Evolutionary conservation across 2,888 invertebrate genomes (phyloP).

Genomic region (Monopis laevigella): DNA sequence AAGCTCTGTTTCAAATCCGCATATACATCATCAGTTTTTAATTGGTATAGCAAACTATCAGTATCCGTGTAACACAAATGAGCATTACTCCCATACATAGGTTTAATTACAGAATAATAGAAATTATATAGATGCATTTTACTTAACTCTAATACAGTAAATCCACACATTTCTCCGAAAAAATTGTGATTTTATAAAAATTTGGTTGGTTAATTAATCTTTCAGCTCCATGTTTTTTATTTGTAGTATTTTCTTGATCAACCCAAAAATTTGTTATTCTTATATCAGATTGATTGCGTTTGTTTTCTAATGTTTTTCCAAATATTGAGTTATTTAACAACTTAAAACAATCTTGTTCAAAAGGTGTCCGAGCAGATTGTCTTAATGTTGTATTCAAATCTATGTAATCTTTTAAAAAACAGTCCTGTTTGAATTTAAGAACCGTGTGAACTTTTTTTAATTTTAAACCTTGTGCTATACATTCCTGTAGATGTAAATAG

Average conservation of each 20-base stretch:
- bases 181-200: conserved; percentile 14
- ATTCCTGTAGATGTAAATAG: conserved; percentile 12
- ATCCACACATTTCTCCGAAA: too few relatives aligned
- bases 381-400: conserved; percentile 2
- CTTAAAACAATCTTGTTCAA: conserved; percentile 11
- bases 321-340: conserved; percentile 14
- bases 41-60: too few relatives aligned
- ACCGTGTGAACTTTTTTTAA: neutral
- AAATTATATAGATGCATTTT: conserved; percentile 18
- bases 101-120: conserved; percentile 15
- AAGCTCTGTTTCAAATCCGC: too few relatives aligned
- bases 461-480: conserved; percentile 9
- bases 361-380: neutral
- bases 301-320: conserved; percentile 16
- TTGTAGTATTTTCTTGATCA: conserved; percentile 13
- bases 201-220: conserved; percentile 14
- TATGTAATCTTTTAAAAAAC: conserved; percentile 3
- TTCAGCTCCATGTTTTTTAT: conserved; percentile 12
- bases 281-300: conserved; percentile 11
- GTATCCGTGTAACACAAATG: too few relatives aligned
- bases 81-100: too few relatives aligned
- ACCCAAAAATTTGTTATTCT: conserved; percentile 13
- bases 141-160: conserved; percentile 14
- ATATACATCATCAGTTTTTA: too few relatives aligned
- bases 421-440: neutral